These are phyloP conservation scores for Microcaecilia unicolor DNA, from an alignment of 2,797 vertebrate species.

Conservation along the genomic window DNA sequence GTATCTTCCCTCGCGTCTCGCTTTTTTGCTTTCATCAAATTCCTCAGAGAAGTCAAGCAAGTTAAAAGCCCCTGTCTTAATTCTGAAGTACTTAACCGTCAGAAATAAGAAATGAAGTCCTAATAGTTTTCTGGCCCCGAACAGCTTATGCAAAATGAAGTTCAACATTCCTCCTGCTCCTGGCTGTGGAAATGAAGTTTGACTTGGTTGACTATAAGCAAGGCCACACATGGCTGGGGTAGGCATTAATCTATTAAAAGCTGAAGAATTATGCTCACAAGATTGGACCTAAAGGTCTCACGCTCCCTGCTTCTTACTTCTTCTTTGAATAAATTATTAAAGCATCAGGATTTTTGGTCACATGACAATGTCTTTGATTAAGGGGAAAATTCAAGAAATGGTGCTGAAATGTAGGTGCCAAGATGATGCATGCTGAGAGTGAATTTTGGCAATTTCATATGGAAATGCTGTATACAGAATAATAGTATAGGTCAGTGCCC, in stretches of 20 bases:
- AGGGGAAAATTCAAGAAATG: too few species aligned
- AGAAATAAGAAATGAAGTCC: slow-evolving; percentile 35
- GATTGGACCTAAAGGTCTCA: slow-evolving; percentile 20
- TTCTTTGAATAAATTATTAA: too few species aligned
- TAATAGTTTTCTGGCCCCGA: slow-evolving; percentile 35
- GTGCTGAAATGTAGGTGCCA: too few species aligned
- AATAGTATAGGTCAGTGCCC: too few species aligned
- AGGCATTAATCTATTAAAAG: slow-evolving; percentile 37
- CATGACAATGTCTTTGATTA: too few species aligned
- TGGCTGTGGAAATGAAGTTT: slow-evolving; percentile 31
- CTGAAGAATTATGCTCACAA: slow-evolving; percentile 40
- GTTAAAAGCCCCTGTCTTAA: slow-evolving; percentile 58
- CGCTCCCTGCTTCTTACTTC: slow-evolving; percentile 37
- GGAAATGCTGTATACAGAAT: too few species aligned
- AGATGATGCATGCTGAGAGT: too few species aligned
- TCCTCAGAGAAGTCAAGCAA: slow-evolving; percentile 44
- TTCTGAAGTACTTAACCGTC: slow-evolving; percentile 54
- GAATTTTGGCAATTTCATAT: too few species aligned
- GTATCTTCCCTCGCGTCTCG: slow-evolving; percentile 29
- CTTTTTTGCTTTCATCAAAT: slow-evolving; percentile 42
- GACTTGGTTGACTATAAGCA: slow-evolving; percentile 32
- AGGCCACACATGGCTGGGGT: slow-evolving; percentile 46
- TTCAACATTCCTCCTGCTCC: slow-evolving; percentile 28
- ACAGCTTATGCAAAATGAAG: slow-evolving; percentile 17
- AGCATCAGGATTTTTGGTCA: too few species aligned